Evolutionary conservation across 1,140 invertebrate species (phyloP), one percentile per base, ranked within the genome.

Genomic region (Achroia grisella): DNA sequence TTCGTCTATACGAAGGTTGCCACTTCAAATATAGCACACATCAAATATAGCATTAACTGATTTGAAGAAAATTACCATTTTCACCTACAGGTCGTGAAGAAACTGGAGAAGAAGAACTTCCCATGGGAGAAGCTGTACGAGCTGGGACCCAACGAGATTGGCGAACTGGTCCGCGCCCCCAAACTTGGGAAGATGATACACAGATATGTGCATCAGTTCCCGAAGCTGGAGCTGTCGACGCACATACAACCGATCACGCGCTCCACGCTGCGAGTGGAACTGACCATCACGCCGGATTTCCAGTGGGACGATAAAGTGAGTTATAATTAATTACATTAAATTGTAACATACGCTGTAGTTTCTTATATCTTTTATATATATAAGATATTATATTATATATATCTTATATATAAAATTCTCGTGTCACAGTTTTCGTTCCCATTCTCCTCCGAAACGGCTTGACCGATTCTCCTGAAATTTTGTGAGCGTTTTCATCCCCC

Each of bases 241-340:
- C 97, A 98, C 67, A 97, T 99, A 60, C 97, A 99, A 75, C 98
- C 98, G 0, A 98, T 99, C 34, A 99, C 98, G 0, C 87, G 98
- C 44, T 96, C 97, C 6, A 98, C 97, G 0, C 77, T 99, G 0
- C 88, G 95, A 44, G 96, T 99, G 1, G 98, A 99, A 81, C 86
- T 99, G 1, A 99, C 97, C 0, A 97, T 99, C n/a, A 98, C 97
- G 0, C 97, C 98, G 0, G 98, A 99, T 84, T 99, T 99, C 82
- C 95, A 98, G 68, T 99, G 98, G 98, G 98, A 99, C 62, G 97
- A 99, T 50, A 98, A 98, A 78, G 77, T 83, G 39, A 31, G 55
- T 30, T 8, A 3, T 1, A 4, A 4, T 31, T 9, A 4, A 31
- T 2, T n/a, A 31, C 10, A 8, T 31, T 31, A 10, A 6, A 10